Percentiles rank a stretch among this genome's conserved stretches.
These are phyloP conservation scores for Phortica okadai DNA, from an alignment of 2,888 invertebrate species.

Conservation along the genomic window DNA sequence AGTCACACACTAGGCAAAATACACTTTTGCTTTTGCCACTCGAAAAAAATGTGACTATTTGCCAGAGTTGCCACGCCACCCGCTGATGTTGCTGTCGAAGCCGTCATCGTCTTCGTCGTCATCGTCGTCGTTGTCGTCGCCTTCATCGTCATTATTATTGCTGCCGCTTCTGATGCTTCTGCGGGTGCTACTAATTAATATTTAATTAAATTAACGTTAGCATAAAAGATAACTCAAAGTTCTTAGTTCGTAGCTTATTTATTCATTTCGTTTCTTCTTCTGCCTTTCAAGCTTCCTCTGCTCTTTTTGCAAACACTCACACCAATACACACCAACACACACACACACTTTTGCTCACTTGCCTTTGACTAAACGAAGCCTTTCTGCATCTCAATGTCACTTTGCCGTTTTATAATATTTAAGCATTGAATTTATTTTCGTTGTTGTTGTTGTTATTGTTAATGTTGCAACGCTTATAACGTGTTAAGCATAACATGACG, in stretches of 20 bases:
- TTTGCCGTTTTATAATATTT: too few species aligned
- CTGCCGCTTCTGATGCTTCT: conserved; percentile 31
- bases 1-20: conserved; percentile 4
- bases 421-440: too few species aligned
- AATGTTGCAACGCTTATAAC: too few species aligned
- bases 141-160: neutral
- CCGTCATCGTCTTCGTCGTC: neutral
- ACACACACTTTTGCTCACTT: too few species aligned
- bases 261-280: neutral
- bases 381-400: too few species aligned
- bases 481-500: conserved; percentile 6
- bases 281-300: neutral
- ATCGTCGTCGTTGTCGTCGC: neutral
- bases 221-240: conserved; percentile 45
- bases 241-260: neutral
- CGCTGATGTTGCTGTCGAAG: neutral
- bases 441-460: neutral
- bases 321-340: too few species aligned
- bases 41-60: conserved; percentile 8
- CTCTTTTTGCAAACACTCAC: neutral
- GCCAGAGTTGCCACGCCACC: neutral
- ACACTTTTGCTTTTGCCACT: neutral
- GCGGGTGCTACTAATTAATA: conserved; percentile 62
- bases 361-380: too few species aligned
- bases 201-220: conserved; percentile 50